These are phyloP conservation scores for Sterna hirundo DNA, from an alignment of 2,113 vertebrate species.

Conservation along the genomic window DNA sequence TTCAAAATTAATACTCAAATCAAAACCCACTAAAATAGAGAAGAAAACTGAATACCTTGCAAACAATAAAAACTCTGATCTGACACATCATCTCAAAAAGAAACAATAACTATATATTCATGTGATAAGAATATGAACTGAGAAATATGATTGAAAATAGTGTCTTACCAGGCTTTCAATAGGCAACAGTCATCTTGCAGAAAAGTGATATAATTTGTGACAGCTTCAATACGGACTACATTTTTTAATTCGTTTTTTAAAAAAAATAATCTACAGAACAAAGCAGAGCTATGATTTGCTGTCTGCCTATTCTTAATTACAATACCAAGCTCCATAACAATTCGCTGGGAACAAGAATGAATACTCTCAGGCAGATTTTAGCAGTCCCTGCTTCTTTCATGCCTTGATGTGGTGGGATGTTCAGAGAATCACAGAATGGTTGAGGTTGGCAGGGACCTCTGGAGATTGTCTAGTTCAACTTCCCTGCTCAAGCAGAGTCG, in stretches of 20 bases:
- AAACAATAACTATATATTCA: not conserved
- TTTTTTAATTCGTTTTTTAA: not conserved
- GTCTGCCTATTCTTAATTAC: not conserved
- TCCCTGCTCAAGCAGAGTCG: not conserved
- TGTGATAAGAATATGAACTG: not conserved
- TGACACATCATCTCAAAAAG: not conserved
- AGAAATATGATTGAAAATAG: not conserved
- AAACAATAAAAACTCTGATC: not conserved
- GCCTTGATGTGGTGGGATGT: not conserved
- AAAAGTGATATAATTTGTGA: not conserved
- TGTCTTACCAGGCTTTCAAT: not conserved
- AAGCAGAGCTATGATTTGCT: not conserved
- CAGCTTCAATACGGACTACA: not conserved
- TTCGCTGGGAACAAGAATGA: not conserved
- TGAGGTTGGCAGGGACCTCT: not conserved
- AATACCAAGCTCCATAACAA: not conserved
- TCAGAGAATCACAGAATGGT: not conserved
- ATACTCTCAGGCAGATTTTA: not conserved
- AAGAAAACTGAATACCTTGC: not conserved
- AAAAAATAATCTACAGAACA: not conserved
- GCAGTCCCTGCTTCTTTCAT: not conserved
- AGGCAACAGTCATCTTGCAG: not conserved
- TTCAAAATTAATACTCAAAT: constrained; percentile 3
- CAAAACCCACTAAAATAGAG: not conserved
- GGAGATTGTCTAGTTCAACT: not conserved